Conservation (phyloP, 2,797 vertebrate genomes). For the Siniperca undulata region DNA sequence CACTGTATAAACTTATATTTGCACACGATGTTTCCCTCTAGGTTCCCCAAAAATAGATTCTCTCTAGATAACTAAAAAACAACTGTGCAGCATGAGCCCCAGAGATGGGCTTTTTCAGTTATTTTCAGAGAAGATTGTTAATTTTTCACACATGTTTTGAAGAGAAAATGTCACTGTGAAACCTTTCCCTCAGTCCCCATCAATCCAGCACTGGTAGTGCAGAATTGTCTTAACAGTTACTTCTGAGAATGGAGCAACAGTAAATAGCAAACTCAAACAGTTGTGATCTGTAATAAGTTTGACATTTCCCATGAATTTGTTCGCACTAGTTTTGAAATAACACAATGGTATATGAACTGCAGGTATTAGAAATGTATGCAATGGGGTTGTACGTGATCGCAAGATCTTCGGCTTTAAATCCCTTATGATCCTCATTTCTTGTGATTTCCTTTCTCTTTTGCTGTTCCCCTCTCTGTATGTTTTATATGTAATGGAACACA, state of each 20-base stretch:
- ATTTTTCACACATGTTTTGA: slow-evolving; percentile 2
- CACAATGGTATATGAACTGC: background rate
- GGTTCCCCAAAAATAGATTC: slow-evolving; percentile 12
- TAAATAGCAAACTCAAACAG: background rate
- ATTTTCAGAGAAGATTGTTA: slow-evolving; percentile 18
- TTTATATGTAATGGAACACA: background rate
- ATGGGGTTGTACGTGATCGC: background rate
- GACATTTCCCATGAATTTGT: background rate
- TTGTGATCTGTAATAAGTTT: background rate
- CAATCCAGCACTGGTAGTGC: background rate
- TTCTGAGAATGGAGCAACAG: background rate
- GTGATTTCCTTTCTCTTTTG: no score
- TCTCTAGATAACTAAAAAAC: background rate
- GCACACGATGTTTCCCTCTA: background rate
- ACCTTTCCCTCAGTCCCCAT: background rate
- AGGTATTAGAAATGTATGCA: background rate
- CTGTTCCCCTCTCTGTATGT: no score
- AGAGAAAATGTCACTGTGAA: slow-evolving; percentile 21
- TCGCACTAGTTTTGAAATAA: background rate
- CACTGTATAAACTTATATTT: background rate
- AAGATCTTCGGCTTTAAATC: background rate
- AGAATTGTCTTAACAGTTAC: background rate
- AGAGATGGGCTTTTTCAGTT: slow-evolving; percentile 1
- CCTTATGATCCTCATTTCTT: background rate
- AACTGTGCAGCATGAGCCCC: background rate